Evolutionary conservation across 2,888 invertebrate genomes (phyloP), one percentile per base, ranked within the genome.

Genomic region (Lasioglossum malachurum): DNA sequence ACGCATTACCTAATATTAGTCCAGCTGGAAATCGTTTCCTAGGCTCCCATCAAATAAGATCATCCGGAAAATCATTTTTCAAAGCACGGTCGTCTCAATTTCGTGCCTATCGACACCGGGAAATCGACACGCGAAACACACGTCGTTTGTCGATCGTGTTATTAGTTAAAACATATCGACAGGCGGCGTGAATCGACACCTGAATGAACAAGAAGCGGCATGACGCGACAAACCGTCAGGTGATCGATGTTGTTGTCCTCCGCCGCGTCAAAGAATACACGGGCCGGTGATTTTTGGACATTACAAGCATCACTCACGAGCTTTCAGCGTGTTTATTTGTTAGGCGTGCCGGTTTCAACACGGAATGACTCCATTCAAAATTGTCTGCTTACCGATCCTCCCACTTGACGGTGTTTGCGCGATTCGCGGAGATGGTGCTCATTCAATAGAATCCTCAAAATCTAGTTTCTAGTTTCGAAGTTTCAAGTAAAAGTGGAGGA

Each of bases 151-250:
- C 73, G 27, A 81, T 80, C 41, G 72, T 84, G 83, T 89, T 90
- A 91, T 92, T 91, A 92, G 88, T 89, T 90, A 87, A 90, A 84
- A 75, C 77, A 81, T 78, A 90, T 86, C 87, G 90, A 91, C 89
- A 89, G 90, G 89, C 90, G 87, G 86, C 80, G 89, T 91, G 92
- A 93, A 92, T 89, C 88, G 92, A 91, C 91, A 90, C 87, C 86
- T 89, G 91, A 91, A 91, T 89, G 90, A 85, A 91, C 88, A 92
- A 84, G 87, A 88, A 81, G 82, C 83, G 91, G 91, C 90, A 93
- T 93, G 94, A 94, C 93, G 90, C 89, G 93, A 93, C 93, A 91
- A 94, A 94, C 89, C 90, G 83, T 87, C 79, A 84, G 88, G 87
- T 94, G 94, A 94, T 94, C 93, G 94, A 94, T 94, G 93, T 88